These are phyloP conservation scores for Dasyprocta punctata DNA, from an alignment of 2,113 vertebrate species.

Conservation along the genomic window DNA sequence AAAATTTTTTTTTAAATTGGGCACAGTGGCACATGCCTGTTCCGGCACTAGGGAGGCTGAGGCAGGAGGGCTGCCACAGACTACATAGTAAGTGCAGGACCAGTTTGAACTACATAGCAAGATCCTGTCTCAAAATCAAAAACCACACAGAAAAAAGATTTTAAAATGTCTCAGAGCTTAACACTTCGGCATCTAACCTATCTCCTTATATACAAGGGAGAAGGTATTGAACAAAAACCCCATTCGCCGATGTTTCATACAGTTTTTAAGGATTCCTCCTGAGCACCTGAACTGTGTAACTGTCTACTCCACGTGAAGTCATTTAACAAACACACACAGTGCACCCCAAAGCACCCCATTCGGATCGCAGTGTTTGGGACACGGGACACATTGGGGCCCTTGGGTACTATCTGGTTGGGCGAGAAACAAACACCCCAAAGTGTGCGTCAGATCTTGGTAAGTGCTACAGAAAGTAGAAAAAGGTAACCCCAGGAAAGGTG, in stretches of 20 bases:
- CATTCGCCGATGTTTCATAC: fast-evolving
- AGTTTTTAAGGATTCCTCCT: not conserved
- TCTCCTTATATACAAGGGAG: not conserved
- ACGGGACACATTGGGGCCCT: not conserved
- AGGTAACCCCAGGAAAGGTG: fast-evolving
- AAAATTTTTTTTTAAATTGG: not conserved
- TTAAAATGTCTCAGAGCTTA: not conserved
- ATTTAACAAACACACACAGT: fast-evolving
- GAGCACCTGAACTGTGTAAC: not conserved
- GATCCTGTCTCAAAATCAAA: not conserved
- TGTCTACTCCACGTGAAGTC: not conserved
- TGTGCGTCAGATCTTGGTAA: fast-evolving
- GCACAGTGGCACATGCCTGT: not conserved
- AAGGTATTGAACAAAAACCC: not conserved
- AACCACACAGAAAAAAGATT: not conserved
- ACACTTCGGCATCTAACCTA: not conserved
- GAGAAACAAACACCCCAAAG: fast-evolving
- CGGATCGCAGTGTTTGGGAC: too few species aligned
- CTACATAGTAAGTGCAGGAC: not conserved
- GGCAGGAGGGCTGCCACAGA: not conserved
- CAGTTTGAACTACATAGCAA: not conserved
- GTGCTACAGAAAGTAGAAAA: not conserved
- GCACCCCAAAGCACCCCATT: fast-evolving
- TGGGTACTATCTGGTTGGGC: fast-evolving
- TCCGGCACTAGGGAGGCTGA: not conserved